Percentiles rank a stretch among this genome's conserved stretches.
Evolutionary conservation across 1,140 invertebrate genomes (phyloP).

Genomic region (Pseudomyrmex dendroicus): DNA sequence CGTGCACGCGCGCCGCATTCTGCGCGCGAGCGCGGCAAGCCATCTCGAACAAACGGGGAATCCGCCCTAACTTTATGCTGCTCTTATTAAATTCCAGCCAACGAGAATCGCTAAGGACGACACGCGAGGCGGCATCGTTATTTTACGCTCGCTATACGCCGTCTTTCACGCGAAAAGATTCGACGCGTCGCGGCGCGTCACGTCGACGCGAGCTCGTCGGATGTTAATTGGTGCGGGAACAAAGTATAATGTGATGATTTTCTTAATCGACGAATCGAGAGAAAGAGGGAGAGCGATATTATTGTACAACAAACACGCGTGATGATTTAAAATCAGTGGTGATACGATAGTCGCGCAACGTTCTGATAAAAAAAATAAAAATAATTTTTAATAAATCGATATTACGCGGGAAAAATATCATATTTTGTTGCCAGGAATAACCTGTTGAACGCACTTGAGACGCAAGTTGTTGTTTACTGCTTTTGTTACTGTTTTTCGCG

Average conservation of each 20-base stretch:
- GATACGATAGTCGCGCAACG: too few species aligned
- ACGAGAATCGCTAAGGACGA: conserved; percentile 75
- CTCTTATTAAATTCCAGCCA: conserved; percentile 78
- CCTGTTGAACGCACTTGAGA: conserved; percentile 49
- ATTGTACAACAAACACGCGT: neutral
- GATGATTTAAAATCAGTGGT: too few species aligned
- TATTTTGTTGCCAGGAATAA: conserved; percentile 30
- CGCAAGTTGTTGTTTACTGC: conserved; percentile 21
- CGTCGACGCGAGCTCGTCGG: neutral
- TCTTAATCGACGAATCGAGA: neutral
- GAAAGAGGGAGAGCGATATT: neutral
- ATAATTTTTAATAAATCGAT: neutral
- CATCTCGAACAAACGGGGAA: conserved; percentile 71
- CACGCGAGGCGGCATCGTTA: conserved; percentile 61
- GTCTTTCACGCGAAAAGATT: conserved; percentile 54
- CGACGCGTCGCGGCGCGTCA: conserved; percentile 9
- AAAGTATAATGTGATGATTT: conserved; percentile 22
- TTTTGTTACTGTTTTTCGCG: neutral
- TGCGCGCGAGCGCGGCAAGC: conserved; percentile 26
- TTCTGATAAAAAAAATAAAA: neutral
- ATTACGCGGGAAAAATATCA: neutral
- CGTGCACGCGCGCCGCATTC: neutral
- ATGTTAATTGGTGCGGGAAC: conserved; percentile 16
- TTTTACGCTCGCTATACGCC: conserved; percentile 39
- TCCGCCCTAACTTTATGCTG: conserved; percentile 72